Evolutionary conservation across 37 sponge, comb jelly and placozoan species (phyloP), one percentile per base, ranked within the genome.

Genomic region (Halichondria panicea): DNA sequence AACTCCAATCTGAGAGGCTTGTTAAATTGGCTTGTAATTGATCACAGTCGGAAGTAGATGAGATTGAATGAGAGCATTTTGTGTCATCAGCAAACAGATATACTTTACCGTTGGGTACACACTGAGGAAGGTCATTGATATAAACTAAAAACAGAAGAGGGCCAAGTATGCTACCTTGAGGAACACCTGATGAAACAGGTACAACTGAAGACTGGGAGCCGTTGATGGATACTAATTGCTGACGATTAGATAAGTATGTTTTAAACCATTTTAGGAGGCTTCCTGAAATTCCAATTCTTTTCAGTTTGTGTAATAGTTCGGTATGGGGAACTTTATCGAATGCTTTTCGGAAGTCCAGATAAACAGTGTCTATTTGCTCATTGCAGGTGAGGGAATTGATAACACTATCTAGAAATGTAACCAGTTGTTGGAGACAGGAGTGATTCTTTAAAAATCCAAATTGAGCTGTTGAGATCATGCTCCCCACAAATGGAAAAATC

Each of bases 131-230:
- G 43, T 76, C 77, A 42, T 76, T 63, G 28, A 76, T 32, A 63
- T 19, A 76, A 1, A 76, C 7, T 4, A 76, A 22, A 28, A 76
- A 76, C 2, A 76, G 43, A 40, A 76, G 77, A 43, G 77, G 77
- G 1, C 79, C 79, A 0, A 78, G 59, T 21, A 78, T 67, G 33
- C 79, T 78, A 0, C 79, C 79, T 30, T 78, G 77, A 27, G 77
- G 77, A 1, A 76, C 77, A 3, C 77, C 77, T 3, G 77, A 76
- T 27, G 35, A 7, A 25, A 55, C 79, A 2, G 68, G 69, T 4
- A 66, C 43, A 5, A 55, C 0, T 9, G 48, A 43, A 8, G 68
- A 78, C 0, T 4, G 2, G 11, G 25, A 33, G 2, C 38, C 5
- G 24, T 48, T 25, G 1, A 66, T 38, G 4, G 27, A 37, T 0